phyloP scores from a whole-genome alignment of 2,797 vertebrate genomes.

The Carapus acus region DNA sequence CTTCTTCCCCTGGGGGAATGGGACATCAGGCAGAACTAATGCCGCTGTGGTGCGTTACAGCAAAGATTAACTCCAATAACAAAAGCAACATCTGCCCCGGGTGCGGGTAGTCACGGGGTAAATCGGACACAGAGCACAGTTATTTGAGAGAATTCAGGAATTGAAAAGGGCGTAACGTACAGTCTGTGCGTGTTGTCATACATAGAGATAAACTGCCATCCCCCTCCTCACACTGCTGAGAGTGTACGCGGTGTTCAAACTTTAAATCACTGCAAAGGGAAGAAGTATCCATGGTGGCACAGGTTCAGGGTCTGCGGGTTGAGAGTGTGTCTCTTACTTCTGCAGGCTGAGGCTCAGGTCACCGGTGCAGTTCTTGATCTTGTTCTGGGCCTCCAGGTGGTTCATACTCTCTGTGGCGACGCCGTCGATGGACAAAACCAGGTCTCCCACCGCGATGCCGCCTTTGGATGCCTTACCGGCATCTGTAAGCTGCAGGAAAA shows the following conservation, averaged over 20 bases:
- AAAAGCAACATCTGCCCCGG: constrained; percentile 54
- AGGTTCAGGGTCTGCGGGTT: constrained; percentile 11
- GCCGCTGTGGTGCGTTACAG: constrained; percentile 26
- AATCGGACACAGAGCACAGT: constrained; percentile 22
- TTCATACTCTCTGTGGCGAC: constrained; percentile 90
- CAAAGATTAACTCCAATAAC: constrained; percentile 46
- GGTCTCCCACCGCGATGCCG: constrained; percentile 83
- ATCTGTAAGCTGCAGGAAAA: constrained; percentile 77
- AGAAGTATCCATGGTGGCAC: background rate
- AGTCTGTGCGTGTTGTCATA: constrained; percentile 13
- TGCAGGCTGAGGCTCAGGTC: constrained; percentile 89
- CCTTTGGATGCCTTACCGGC: constrained; percentile 87
- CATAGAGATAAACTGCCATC: constrained; percentile 26
- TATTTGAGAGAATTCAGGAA: constrained; percentile 14
- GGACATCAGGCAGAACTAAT: constrained; percentile 50
- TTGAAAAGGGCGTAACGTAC: constrained; percentile 8
- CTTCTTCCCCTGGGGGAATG: constrained; percentile 31
- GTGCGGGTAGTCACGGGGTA: constrained; percentile 13
- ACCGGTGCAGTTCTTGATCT: constrained; percentile 89
- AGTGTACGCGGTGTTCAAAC: constrained; percentile 7
- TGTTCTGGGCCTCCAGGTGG: constrained; percentile 97
- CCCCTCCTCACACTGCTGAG: background rate
- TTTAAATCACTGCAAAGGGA: constrained; percentile 33
- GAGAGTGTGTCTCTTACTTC: constrained; percentile 64
- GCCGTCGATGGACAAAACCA: constrained; percentile 90